These are phyloP conservation scores for Echinarachnius parma DNA, from an alignment of 53 echinoderm and acorn worm species.

Conservation along the genomic window DNA sequence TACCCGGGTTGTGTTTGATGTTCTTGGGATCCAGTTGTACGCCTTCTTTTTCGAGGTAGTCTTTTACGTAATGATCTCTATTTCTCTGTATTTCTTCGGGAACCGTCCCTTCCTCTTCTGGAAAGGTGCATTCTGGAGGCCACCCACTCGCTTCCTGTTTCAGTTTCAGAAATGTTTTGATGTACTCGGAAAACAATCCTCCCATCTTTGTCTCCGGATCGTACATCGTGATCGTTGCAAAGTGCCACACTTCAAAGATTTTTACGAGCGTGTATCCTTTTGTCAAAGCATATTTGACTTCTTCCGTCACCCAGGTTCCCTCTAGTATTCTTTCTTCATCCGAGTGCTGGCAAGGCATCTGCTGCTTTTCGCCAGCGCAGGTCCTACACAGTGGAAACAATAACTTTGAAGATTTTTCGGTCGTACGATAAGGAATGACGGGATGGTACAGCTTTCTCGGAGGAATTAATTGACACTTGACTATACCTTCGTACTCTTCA, in stretches of 20 bases:
- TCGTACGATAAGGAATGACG: not conserved
- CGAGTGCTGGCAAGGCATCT: no score
- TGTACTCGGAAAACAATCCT: constrained; percentile 41
- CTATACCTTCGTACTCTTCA: no score
- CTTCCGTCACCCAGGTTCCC: no score
- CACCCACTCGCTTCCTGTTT: constrained; percentile 39
- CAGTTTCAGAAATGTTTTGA: constrained; percentile 39
- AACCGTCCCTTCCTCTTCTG: constrained; percentile 2
- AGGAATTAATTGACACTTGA: no score
- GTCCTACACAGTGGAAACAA: constrained; percentile 1
- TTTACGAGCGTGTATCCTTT: not conserved
- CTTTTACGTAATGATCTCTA: no score
- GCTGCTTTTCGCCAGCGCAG: not conserved
- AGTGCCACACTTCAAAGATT: constrained; percentile 17
- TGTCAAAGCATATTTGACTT: constrained; percentile 8
- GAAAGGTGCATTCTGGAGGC: constrained; percentile 1
- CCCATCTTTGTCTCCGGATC: constrained; percentile 30
- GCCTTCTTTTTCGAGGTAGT: constrained; percentile 18
- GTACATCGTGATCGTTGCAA: constrained; percentile 10
- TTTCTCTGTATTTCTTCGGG: no score
- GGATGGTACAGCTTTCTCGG: no score
- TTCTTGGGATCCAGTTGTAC: constrained; percentile 7
- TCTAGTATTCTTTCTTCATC: no score
- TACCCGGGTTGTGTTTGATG: constrained; percentile 12
- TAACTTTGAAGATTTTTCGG: not conserved